Evolutionary conservation across 2,888 invertebrate genomes (phyloP).

Genomic region (Noctua janthina): DNA sequence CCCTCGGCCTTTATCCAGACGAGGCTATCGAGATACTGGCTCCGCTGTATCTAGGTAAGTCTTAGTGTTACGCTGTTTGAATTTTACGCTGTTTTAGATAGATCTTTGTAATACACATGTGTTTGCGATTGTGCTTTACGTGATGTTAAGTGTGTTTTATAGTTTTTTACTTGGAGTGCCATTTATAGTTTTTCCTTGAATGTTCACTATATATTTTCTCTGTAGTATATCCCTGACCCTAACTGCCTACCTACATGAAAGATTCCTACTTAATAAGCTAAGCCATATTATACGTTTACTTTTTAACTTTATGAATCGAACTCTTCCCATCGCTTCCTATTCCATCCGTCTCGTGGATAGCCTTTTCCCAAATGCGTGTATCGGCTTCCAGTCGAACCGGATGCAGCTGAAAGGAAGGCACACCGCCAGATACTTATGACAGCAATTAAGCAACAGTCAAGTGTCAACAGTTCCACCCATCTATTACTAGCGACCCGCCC

Average conservation of each 20-base stretch:
- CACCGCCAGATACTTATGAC: not conserved
- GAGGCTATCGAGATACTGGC: conserved; percentile 83
- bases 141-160: not conserved
- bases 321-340: too few species aligned
- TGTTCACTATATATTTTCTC: not conserved
- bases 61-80: not conserved
- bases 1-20: conserved; percentile 83
- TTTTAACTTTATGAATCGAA: too few species aligned
- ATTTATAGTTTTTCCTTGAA: too few species aligned
- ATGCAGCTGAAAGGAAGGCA: not conserved
- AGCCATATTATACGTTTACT: too few species aligned
- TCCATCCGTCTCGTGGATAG: not conserved
- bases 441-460: not conserved
- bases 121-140: not conserved
- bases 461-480: not conserved
- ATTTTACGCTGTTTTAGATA: not conserved
- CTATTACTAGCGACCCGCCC: not conserved
- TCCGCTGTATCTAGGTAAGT: conserved; percentile 82
- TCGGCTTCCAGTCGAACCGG: not conserved
- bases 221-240: not conserved
- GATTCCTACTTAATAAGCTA: not conserved
- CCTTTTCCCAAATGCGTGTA: not conserved
- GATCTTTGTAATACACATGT: not conserved
- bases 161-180: not conserved
- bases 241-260: not conserved